Evolutionary conservation across 1,140 invertebrate genomes (phyloP), one percentile per base, ranked within the genome.

Genomic region (Neoseiulus cucumeris): DNA sequence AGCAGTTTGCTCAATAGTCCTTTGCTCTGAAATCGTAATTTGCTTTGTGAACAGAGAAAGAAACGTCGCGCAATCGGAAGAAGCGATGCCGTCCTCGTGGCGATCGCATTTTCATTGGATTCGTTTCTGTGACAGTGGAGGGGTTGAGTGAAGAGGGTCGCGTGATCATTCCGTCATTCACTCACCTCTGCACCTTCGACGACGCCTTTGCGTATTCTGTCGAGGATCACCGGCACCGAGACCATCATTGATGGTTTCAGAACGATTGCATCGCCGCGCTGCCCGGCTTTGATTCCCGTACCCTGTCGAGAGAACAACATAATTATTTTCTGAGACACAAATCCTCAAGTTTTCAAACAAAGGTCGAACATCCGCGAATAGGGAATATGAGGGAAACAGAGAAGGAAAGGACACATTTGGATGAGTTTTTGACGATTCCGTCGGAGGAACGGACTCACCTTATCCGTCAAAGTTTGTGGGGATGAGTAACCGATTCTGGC

Each of bases 281-380:
- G 69, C 29, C 70, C 71, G 22, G 66, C 68, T 64, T 67, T 69
- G 42, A 72, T 70, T 64, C 69, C 71, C 9, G 70, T 92, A 45
- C 91, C 91, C 4, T 75, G 68, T 29, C n/a, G n/a, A 29, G 22
- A n/a, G 22, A n/a, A 17, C 9, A 66, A 65, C n/a, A 64, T 29
- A 7, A 65, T 45, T n/a, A n/a, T n/a, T n/a, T n/a, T n/a, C n/a
- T n/a, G n/a, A n/a, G n/a, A n/a, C n/a, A n/a, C n/a, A 17, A 4
- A 4, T 7, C 65, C 65, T 68, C 51, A 59, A 59, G 12, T n/a
- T n/a, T n/a, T n/a, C n/a, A n/a, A n/a, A n/a, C n/a, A n/a, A n/a
- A n/a, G 0, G 91, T 91, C 1, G 91, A 95, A 76, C 97, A 98
- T 7, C 94, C 95, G 74, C 93, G 95, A 73, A n/a, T n/a, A n/a